These are phyloP conservation scores for Parnassius smintheus DNA, from an alignment of 2,888 invertebrate species.

Conservation along the genomic window DNA sequence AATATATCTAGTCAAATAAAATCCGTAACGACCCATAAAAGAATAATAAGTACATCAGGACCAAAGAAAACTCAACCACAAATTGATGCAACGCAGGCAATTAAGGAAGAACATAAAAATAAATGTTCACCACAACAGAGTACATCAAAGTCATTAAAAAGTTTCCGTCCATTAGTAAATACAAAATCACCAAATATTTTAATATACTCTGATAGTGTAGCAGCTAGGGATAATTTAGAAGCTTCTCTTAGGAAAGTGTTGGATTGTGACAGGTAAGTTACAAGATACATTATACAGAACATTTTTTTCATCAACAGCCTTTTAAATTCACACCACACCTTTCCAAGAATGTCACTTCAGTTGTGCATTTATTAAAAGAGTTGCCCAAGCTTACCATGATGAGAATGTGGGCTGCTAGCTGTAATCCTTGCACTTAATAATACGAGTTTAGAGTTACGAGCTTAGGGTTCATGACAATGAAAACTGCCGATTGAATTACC, in stretches of 20 bases:
- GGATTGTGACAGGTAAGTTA: constrained; percentile 85
- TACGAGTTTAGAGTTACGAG: no score
- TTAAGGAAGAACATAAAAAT: constrained; percentile 50
- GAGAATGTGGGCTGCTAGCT: no score
- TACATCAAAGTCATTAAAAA: constrained; percentile 66
- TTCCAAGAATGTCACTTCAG: no score
- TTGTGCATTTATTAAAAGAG: no score
- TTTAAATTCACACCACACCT: no score
- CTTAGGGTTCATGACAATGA: no score
- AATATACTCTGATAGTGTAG: constrained; percentile 89
- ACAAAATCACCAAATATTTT: constrained; percentile 90
- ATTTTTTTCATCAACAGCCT: no score
- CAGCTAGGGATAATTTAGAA: constrained; percentile 87
- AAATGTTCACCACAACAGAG: constrained; percentile 52
- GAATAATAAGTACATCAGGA: constrained; percentile 69
- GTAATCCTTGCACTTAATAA: no score
- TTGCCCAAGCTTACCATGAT: no score
- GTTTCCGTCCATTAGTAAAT: constrained; percentile 77
- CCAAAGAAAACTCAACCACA: constrained; percentile 63
- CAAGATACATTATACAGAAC: no score
- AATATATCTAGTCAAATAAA: constrained; percentile 78
- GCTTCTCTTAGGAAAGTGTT: constrained; percentile 85
- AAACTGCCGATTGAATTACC: no score
- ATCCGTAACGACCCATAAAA: constrained; percentile 74
- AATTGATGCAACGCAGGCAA: constrained; percentile 48